Base-by-base conservation (phyloP, 2,113 vertebrate species). In the Scomber colias region DNA sequence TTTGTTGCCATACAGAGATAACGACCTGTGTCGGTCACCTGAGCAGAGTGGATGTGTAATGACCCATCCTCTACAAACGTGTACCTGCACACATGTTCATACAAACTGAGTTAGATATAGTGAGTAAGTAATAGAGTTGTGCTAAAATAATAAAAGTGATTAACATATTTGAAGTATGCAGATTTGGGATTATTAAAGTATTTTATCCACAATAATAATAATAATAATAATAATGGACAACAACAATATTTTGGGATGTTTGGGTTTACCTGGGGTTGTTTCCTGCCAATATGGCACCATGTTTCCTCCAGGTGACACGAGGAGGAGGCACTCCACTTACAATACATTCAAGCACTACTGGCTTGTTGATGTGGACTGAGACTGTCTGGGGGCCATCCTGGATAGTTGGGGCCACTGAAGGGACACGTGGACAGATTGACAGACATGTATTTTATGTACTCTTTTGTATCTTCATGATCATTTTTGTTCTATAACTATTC, bases 1-100 rank as follows among this genome's bases (percentile, higher is more conserved):
- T 96, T 99, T 67, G 96, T 96, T 31, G 97, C 98, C 96, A 99
- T 96, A 61, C 98, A 99, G 81, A 98, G 77, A 15, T 98, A 99
- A 16, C 96, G 94, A 0, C 98, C 98, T 0, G 95, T 94, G 79
- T 99, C 98, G 0, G 94, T 93, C 65, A 98, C 92, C 6, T 95
- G 96, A 2, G 95, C 94, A 2, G 96, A 93, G 48, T 89, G 87
- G 86, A 99, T 96, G 65, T 75, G 95, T n/a, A 99, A 93, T 31
- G 96, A 97, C 2, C 98, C 98, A 4, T 96, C 95, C 77, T 95
- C 95, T 62, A 89, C 71, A 82, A 97, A 67, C 0, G 71, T 93
- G 65, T 97, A 96, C 79, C 98, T 99, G 92, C 27, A 92, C 45
- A 66, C 10, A 59, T 14, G 11, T 75, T 59, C 16, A 30, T 44